A percentile compares a stretch with the other conserved stretches of the same genome.
phyloP scores from a whole-genome alignment of 2,113 vertebrate genomes.

The Maccullochella peelii region DNA sequence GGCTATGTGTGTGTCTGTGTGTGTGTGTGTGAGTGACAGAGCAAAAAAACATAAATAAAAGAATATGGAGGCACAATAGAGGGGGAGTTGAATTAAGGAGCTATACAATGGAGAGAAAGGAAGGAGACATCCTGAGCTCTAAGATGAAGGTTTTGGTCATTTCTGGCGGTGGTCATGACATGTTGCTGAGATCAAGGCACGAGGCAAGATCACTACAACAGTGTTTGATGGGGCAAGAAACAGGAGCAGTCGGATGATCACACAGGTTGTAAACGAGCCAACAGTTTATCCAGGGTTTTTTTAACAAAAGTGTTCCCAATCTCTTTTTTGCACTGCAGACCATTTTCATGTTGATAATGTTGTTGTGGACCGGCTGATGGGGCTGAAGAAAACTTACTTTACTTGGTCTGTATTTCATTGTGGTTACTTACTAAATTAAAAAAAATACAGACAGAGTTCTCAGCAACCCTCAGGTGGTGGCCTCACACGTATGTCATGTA shows the following conservation, averaged over 20 bases:
- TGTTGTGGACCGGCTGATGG: too few relatives aligned
- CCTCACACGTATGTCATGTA: neutral
- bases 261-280: neutral
- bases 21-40: constrained; percentile 23
- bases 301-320: neutral
- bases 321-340: neutral
- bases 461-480: neutral
- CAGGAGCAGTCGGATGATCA: neutral
- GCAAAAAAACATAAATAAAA: neutral
- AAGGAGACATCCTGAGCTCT: neutral
- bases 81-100: neutral
- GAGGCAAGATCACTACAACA: neutral
- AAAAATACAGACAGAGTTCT: neutral
- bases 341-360: neutral
- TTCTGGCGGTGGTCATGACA: neutral
- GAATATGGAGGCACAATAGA: neutral
- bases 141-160: neutral
- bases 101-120: neutral
- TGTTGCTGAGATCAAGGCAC: neutral
- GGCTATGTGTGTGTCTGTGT: constrained; percentile 17
- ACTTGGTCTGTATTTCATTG: neutral
- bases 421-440: neutral
- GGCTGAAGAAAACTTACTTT: neutral
- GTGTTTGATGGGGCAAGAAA: neutral
- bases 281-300: neutral